These are phyloP conservation scores for Gyps fulvus DNA, from an alignment of 2,113 vertebrate species.

Conservation along the genomic window DNA sequence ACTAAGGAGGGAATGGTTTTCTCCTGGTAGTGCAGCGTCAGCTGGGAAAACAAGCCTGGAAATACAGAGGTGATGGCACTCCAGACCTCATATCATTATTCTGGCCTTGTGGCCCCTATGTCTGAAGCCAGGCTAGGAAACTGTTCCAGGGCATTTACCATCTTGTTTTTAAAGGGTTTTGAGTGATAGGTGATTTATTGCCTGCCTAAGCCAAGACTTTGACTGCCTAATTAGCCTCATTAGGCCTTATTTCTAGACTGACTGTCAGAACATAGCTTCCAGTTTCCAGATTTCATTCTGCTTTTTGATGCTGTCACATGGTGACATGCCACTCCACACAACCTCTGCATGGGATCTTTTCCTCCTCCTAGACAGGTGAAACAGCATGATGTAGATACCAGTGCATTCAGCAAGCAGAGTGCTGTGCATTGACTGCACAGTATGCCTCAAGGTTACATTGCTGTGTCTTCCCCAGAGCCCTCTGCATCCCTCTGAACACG, in stretches of 20 bases:
- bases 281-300: background rate
- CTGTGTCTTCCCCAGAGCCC: background rate
- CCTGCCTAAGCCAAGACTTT: background rate
- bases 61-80: background rate
- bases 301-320: background rate
- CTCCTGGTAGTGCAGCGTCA: background rate
- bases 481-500: background rate
- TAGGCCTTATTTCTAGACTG: background rate
- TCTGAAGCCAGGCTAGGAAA: background rate
- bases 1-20: fast-evolving
- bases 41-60: background rate
- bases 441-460: background rate
- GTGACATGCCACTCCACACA: background rate
- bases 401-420: background rate
- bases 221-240: background rate
- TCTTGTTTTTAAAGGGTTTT: background rate
- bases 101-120: background rate
- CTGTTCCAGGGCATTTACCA: background rate
- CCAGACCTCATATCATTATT: background rate
- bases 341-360: background rate
- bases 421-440: background rate
- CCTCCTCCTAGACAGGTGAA: background rate
- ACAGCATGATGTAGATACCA: background rate
- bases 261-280: background rate
- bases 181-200: background rate